phyloP scores from a whole-genome alignment of 2,113 vertebrate genomes.

The Nibea albiflora region DNA sequence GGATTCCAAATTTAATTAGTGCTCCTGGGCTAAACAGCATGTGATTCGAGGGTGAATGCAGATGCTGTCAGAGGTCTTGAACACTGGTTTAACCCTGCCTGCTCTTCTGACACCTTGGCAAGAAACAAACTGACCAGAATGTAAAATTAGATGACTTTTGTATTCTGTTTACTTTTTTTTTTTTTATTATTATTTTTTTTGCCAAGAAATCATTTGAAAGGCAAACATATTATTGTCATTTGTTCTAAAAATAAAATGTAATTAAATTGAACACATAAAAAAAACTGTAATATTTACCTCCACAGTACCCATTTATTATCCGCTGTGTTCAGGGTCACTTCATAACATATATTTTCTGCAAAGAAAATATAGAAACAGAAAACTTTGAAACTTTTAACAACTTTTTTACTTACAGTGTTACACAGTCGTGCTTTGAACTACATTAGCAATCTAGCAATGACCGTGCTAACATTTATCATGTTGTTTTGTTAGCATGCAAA shows the following conservation, averaged over 20 bases:
- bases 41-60: slow-evolving; percentile 75
- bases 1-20: slow-evolving; percentile 87
- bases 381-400: not conserved
- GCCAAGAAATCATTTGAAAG: not conserved
- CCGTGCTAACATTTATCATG: not conserved
- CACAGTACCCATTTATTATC: too few species aligned
- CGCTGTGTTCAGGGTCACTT: too few species aligned
- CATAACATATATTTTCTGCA: too few species aligned
- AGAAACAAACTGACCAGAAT: slow-evolving; percentile 33
- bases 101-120: slow-evolving; percentile 42
- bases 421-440: not conserved
- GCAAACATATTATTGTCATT: not conserved
- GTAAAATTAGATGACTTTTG: not conserved
- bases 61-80: slow-evolving; percentile 67
- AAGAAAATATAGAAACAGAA: not conserved
- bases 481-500: not conserved
- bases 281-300: too few species aligned
- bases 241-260: not conserved
- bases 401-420: too few species aligned
- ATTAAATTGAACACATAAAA: not conserved
- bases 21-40: slow-evolving; percentile 80
- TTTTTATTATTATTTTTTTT: slow-evolving; percentile 19
- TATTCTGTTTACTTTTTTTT: not conserved
- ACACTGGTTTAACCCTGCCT: slow-evolving; percentile 36
- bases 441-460: not conserved